Percentiles rank a stretch among this genome's conserved stretches.
Evolutionary conservation across 2,113 vertebrate genomes (phyloP).

Genomic region (Gymnarchus niloticus): DNA sequence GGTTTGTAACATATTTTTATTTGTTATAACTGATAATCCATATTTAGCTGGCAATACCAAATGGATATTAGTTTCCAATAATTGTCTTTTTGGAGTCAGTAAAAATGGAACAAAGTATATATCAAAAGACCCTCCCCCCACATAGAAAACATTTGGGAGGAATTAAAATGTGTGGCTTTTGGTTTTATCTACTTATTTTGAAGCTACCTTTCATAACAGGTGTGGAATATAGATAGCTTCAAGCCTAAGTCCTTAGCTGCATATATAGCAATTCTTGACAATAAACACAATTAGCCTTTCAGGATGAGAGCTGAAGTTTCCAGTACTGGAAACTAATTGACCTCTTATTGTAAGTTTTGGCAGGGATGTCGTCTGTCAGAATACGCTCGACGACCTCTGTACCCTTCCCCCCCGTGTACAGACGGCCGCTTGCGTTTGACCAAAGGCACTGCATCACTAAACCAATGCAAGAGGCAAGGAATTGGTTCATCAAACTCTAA

Average conservation of each 20-base stretch:
- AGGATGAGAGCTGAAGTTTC: background rate
- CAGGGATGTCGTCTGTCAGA: background rate
- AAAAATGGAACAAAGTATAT: background rate
- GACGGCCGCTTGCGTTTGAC: background rate
- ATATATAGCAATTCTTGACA: background rate
- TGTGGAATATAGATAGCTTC: background rate
- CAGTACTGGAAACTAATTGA: background rate
- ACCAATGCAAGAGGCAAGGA: background rate
- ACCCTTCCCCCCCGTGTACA: background rate
- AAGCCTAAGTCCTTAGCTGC: background rate
- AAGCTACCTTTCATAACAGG: background rate
- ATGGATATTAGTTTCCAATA: background rate
- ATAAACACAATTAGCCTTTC: constrained; percentile 9
- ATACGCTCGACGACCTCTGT: background rate
- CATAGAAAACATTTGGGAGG: background rate
- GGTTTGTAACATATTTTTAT: background rate
- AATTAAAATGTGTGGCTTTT: background rate
- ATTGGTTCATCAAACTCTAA: background rate
- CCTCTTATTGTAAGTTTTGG: background rate
- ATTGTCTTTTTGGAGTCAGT: background rate
- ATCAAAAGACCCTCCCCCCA: background rate
- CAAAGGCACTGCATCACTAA: background rate
- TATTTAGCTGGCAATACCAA: background rate
- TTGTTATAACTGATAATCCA: background rate
- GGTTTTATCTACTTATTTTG: background rate